Evolutionary conservation across 1,140 invertebrate genomes (phyloP).

Genomic region (Drosophila rhopaloa): DNA sequence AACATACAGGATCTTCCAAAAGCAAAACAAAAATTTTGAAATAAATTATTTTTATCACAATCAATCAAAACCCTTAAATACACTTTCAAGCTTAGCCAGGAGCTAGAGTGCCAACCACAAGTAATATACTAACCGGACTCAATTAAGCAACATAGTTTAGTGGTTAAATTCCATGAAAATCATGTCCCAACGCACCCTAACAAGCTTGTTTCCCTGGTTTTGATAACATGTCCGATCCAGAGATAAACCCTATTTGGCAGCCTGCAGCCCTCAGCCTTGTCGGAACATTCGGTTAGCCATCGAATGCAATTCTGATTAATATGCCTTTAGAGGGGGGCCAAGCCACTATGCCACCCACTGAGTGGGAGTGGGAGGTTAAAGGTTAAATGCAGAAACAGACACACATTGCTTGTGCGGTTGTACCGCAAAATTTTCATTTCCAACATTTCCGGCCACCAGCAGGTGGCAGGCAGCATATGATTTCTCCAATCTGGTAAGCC

Average conservation of each 20-base stretch:
- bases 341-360: constrained; percentile 17
- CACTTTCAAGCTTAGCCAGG: too few relatives aligned
- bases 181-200: constrained; percentile 1
- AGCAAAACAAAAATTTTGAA: too few relatives aligned
- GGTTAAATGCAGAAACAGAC: not conserved
- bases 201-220: not conserved
- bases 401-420: constrained; percentile 24
- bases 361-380: not conserved
- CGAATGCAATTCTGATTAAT: constrained; percentile 76
- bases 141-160: not conserved
- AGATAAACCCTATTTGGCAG: constrained; percentile 8
- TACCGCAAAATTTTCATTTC: constrained; percentile 75
- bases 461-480: constrained; percentile 38
- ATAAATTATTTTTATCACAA: too few relatives aligned
- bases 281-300: constrained; percentile 34
- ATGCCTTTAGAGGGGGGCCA: constrained; percentile 30
- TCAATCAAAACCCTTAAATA: too few relatives aligned
- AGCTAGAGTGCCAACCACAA: too few relatives aligned
- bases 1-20: too few relatives aligned
- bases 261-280: constrained; percentile 21
- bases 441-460: constrained; percentile 60
- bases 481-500: constrained; percentile 52
- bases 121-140: not conserved
- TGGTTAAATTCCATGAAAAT: too few relatives aligned
- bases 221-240: constrained; percentile 15